Evolutionary conservation across 2,113 vertebrate species (phyloP), one percentile per base, ranked within the genome.

Genomic region (Phyllostomus hastatus): DNA sequence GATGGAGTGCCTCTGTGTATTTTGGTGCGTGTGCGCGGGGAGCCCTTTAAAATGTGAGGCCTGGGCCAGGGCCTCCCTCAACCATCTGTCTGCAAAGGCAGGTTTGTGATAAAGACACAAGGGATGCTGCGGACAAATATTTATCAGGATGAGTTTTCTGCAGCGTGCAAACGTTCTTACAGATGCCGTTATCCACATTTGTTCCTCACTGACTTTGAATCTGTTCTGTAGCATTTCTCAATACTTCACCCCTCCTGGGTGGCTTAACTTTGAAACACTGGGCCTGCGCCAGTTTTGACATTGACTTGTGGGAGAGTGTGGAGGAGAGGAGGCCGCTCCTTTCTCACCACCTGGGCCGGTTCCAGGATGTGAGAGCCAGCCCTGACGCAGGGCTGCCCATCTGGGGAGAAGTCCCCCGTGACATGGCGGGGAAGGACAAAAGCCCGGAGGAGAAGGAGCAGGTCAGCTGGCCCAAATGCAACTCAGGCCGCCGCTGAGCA

Each of bases 361-460:
- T 97, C 94, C 85, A 95, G n/a, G 0, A 1, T 88, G 57, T 90
- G 78, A 66, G 87, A 97, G 85, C 48, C 12, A 0, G 79, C 50
- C 91, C 67, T 1, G 4, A 94, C 96, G 92, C 12, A 4, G 35
- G 22, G 48, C 24, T 79, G 54, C 80, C 91, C 96, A 14, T 61
- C 93, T 97, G 95, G 94, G 88, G 84, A 97, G 91, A 97, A 87
- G 72, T 93, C 92, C 86, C 24, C 89, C 78, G 75, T 15, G 50
- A 19, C 10, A 20, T 26, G 12, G n/a, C 41, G 41, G 73, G 94
- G 54, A 92, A 89, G 20, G 41, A 64, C 94, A 89, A 67, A 76
- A 46, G 67, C 70, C 41, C 67, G 80, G 92, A 95, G 95, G 70
- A 84, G 28, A 61, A 67, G 5, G n/a, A 31, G 11, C 2, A 38